Percentiles rank a stretch among this genome's conserved stretches.
Conservation (phyloP, 1,140 invertebrate species). For the Bombus balteatus region DNA sequence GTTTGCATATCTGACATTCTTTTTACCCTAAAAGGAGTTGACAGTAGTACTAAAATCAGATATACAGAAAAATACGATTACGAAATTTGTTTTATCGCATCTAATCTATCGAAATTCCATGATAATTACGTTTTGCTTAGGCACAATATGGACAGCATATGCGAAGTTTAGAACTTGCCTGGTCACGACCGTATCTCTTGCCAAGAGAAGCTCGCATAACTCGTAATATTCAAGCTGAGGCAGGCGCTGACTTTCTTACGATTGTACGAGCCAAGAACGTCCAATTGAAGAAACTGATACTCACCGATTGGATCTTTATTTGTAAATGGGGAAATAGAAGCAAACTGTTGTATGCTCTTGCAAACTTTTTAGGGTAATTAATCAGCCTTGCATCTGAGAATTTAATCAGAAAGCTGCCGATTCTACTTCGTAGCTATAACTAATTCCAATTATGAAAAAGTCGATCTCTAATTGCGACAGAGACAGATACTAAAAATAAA, state of each 20-base stretch:
- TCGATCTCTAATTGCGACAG: too few species aligned
- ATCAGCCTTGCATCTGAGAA: neutral
- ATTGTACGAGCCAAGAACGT: constrained; percentile 70
- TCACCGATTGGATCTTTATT: constrained; percentile 79
- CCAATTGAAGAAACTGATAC: constrained; percentile 74
- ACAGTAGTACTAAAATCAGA: neutral
- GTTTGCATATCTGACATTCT: neutral
- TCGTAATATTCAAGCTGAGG: constrained; percentile 71
- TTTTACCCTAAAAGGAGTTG: neutral
- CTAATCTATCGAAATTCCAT: neutral
- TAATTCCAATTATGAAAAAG: neutral
- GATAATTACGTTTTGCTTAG: constrained; percentile 48
- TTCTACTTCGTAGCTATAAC: neutral
- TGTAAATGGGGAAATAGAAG: constrained; percentile 77
- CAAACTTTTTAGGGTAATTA: constrained; percentile 75
- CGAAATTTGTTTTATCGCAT: neutral
- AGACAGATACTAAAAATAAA: too few species aligned
- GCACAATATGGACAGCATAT: constrained; percentile 79
- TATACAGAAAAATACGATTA: neutral
- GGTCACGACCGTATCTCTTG: constrained; percentile 75
- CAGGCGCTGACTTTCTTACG: constrained; percentile 73
- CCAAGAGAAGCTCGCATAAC: constrained; percentile 67
- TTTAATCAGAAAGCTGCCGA: neutral
- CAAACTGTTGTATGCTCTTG: constrained; percentile 75
- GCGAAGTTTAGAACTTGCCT: constrained; percentile 76